phyloP scores from a whole-genome alignment of 1,140 invertebrate genomes.

The Cydia splendana region DNA sequence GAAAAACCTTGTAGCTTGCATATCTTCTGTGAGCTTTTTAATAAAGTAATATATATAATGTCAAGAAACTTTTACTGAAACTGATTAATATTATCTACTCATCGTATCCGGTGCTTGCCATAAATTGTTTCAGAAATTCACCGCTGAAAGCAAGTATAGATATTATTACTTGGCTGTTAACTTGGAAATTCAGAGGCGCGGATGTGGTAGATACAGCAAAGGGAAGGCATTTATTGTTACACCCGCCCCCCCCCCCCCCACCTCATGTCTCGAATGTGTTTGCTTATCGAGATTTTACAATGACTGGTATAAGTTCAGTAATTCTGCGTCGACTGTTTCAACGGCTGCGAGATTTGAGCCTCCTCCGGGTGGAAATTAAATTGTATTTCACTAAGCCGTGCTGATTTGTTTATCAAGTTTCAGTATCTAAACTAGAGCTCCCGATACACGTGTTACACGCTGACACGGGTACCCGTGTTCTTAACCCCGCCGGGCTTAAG shows the following conservation, averaged over 20 bases:
- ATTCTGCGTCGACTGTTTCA: conserved; percentile 14
- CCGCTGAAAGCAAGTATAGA: neutral
- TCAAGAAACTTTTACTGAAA: neutral
- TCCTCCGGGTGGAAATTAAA: conserved; percentile 16
- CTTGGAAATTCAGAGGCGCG: conserved; percentile 32
- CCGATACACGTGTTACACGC: too few relatives aligned
- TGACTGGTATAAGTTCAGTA: conserved; percentile 24
- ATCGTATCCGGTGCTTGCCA: neutral
- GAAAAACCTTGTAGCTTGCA: conserved; percentile 14
- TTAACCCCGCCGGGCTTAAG: too few relatives aligned
- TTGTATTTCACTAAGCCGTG: conserved; percentile 25
- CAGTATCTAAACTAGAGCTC: conserved; percentile 7
- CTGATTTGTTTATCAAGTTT: conserved; percentile 31
- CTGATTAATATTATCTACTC: conserved; percentile 1
- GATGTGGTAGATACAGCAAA: conserved; percentile 44
- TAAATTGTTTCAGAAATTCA: conserved; percentile 23
- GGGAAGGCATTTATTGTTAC: conserved; percentile 46
- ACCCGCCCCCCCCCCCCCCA: conserved; percentile 45
- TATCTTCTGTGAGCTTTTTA: neutral
- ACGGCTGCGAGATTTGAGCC: conserved; percentile 22
- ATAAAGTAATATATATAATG: neutral
- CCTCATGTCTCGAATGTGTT: conserved; percentile 42
- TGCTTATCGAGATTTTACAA: conserved; percentile 44
- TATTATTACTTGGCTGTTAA: neutral
- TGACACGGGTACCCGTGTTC: too few relatives aligned